A percentile compares a stretch with the other conserved stretches of the same genome.
Evolutionary conservation across 2,113 vertebrate genomes (phyloP).

Genomic region (Elephantulus edwardii): DNA sequence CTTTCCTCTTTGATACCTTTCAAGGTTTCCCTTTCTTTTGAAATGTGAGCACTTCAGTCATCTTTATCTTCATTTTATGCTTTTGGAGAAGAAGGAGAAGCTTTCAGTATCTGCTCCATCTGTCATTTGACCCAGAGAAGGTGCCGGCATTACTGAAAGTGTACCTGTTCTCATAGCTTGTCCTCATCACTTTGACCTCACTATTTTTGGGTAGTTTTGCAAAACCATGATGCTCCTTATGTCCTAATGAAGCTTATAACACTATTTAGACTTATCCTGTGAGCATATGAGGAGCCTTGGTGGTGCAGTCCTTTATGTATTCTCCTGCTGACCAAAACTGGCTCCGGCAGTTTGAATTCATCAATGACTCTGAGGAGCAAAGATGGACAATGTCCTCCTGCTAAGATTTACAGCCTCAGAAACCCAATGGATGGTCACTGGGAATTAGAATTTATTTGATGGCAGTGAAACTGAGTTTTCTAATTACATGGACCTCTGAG

Average conservation of each 20-base stretch:
- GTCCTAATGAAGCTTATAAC: background rate
- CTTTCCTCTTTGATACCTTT: constrained; percentile 17
- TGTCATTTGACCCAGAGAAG: background rate
- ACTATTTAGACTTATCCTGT: background rate
- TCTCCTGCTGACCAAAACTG: too few relatives aligned
- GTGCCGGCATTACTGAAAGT: too few relatives aligned
- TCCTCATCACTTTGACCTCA: background rate
- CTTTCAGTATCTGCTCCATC: background rate
- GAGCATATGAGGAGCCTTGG: background rate
- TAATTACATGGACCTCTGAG: too few relatives aligned
- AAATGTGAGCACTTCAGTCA: background rate
- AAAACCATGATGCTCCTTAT: background rate
- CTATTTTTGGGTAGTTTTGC: background rate
- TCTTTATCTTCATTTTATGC: background rate
- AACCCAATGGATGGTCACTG: too few relatives aligned
- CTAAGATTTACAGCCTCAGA: too few relatives aligned
- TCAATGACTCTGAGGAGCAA: too few relatives aligned
- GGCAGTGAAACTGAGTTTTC: too few relatives aligned
- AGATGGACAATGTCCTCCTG: too few relatives aligned
- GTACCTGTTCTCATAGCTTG: background rate
- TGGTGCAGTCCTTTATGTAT: too few relatives aligned
- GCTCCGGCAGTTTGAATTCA: too few relatives aligned
- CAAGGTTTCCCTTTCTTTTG: constrained; percentile 28
- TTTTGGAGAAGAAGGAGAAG: background rate
- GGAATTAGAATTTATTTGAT: too few relatives aligned